Base-by-base conservation (phyloP, 2,888 invertebrate genomes). In the Drosophila suboccidentalis region DNA sequence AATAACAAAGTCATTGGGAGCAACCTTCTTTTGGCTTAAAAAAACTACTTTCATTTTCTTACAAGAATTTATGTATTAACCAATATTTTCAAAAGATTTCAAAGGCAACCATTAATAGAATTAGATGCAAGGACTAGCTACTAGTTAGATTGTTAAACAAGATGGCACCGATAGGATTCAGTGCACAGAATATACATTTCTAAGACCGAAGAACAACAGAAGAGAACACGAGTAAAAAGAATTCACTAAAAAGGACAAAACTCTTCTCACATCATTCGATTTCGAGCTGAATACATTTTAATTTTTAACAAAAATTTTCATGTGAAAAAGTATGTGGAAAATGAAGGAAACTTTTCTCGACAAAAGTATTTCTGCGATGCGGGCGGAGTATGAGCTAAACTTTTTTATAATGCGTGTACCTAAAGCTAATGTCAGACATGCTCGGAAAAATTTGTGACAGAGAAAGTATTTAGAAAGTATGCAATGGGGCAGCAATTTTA, bases 401-500 rank as follows among this genome's bases (percentile, higher is more conserved):
- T 65, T 65, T 74, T 71, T 62, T 34, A 38, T 47, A 43, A 34
- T 43, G 55, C 43, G 19, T 17, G n/a, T 47, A 60, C 51, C 55
- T 39, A 50, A 53, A 50, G 59, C 53, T 41, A 61, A 49, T 67
- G 67, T 53, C 71, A 68, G 54, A 39, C 32, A 53, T 26, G 59
- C 49, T 55, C 5, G 36, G 29, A 29, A 53, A 51, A 46, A 50
- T 26, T 26, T 71, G 67, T 68, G 68, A 64, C 64, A 65, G 64
- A 59, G 50, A 54, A 76, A 68, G 75, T 68, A 75, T 71, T 71
- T 50, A 26, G 15, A 66, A 71, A 71, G 63, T 75, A 53, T 62
- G 61, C 51, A 58, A 67, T 43, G 55, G 39, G 15, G 38, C 43
- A 70, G 34, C 51, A 63, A 61, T 64, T 63, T 63, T 50, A 71